A percentile compares a stretch with the other conserved stretches of the same genome.
Conservation (phyloP, 2,888 invertebrate genomes). For the Tanaodytes sp. region DNA sequence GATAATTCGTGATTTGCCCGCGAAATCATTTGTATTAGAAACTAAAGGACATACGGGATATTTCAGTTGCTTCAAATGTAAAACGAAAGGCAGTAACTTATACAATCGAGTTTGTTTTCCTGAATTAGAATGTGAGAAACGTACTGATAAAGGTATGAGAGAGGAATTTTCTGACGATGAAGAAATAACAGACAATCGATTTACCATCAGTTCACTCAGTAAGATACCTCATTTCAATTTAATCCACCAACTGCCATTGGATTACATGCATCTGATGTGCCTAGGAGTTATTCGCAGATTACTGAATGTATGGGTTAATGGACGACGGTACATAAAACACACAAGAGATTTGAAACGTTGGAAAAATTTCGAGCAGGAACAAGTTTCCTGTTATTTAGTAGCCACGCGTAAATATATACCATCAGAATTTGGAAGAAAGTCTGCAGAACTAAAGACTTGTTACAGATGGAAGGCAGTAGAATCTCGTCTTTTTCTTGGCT, state of each 20-base stretch:
- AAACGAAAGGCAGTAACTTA: neutral
- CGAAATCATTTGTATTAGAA: slow-evolving; percentile 36
- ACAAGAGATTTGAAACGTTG: slow-evolving; percentile 22
- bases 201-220: slow-evolving; percentile 15
- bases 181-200: slow-evolving; percentile 25
- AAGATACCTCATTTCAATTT: slow-evolving; percentile 36
- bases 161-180: neutral
- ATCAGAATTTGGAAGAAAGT: slow-evolving; percentile 37
- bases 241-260: slow-evolving; percentile 29
- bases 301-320: slow-evolving; percentile 20
- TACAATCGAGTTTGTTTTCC: slow-evolving; percentile 29
- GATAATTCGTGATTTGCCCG: slow-evolving; percentile 35
- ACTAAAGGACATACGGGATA: slow-evolving; percentile 33
- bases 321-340: slow-evolving; percentile 16
- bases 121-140: slow-evolving; percentile 7
- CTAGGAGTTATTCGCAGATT: slow-evolving; percentile 31
- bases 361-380: slow-evolving; percentile 3
- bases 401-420: slow-evolving; percentile 21
- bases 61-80: slow-evolving; percentile 41
- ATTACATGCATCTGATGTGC: slow-evolving; percentile 43
- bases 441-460: slow-evolving; percentile 15
- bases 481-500: slow-evolving; percentile 40
- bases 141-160: slow-evolving; percentile 32
- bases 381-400: slow-evolving; percentile 17
- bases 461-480: slow-evolving; percentile 39